A percentile compares a stretch with the other conserved stretches of the same genome.
Conservation (phyloP, 2,888 invertebrate species). For the Apotomis betuletana region DNA sequence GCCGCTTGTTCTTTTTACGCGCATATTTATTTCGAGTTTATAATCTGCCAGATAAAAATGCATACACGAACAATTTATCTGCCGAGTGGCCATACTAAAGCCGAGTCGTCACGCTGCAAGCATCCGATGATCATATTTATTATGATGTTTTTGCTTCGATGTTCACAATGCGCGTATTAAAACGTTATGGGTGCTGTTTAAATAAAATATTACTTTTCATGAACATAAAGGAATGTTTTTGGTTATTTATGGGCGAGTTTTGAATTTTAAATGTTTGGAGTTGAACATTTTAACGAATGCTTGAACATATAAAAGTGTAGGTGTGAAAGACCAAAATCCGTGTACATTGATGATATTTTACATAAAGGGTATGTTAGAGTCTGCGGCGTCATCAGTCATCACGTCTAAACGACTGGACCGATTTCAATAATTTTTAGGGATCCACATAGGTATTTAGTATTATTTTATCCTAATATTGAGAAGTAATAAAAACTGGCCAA, state of each 20-base stretch:
- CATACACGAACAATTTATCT: conserved; percentile 54
- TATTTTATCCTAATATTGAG: conserved; percentile 35
- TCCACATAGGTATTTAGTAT: not conserved
- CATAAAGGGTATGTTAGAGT: no score
- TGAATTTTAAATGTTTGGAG: conserved; percentile 34
- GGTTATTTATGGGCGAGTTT: conserved; percentile 3
- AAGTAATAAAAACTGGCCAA: no score
- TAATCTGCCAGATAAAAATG: conserved; percentile 56
- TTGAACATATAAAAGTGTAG: no score
- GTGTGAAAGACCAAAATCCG: no score
- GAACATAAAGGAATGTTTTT: conserved; percentile 39
- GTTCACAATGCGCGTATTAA: conserved; percentile 50
- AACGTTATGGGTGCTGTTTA: conserved; percentile 40
- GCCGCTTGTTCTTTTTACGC: conserved; percentile 34
- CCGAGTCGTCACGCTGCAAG: conserved; percentile 2
- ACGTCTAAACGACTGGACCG: no score
- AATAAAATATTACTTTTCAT: conserved; percentile 41
- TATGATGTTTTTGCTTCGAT: conserved; percentile 56
- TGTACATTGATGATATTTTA: no score
- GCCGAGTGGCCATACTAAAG: conserved; percentile 43
- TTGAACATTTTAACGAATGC: conserved; percentile 1
- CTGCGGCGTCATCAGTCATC: no score
- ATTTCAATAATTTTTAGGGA: no score
- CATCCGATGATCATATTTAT: conserved; percentile 39
- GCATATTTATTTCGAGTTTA: conserved; percentile 52